Conservation (phyloP, 2,797 vertebrate genomes). For the Gymnoscopelus braueri region DNA sequence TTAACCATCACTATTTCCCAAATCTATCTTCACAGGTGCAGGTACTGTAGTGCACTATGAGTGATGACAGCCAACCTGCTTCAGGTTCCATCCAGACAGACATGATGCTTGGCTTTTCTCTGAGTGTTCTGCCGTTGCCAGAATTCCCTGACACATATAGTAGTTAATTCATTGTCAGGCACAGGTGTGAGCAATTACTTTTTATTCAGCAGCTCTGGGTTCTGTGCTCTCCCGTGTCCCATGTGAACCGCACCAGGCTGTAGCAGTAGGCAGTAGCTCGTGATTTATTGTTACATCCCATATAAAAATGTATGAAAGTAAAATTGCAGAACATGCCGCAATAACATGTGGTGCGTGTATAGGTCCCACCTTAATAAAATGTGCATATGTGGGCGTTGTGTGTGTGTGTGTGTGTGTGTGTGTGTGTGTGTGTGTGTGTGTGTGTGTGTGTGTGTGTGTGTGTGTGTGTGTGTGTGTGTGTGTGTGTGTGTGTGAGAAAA, state of each 20-base stretch:
- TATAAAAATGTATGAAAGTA: no score
- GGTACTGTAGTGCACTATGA: background rate
- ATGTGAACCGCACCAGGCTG: slow-evolving; percentile 20
- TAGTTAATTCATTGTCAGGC: slow-evolving; percentile 30
- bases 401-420: no score
- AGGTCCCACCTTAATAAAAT: no score
- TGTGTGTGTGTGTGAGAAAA: no score
- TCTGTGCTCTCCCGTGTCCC: slow-evolving; percentile 11
- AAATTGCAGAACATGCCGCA: no score
- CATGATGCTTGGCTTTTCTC: background rate
- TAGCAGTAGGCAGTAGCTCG: background rate
- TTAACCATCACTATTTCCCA: background rate
- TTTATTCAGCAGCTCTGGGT: slow-evolving; percentile 30
- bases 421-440: no score
- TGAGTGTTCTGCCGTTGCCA: slow-evolving; percentile 25
- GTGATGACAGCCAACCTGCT: background rate
- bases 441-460: no score
- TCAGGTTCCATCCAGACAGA: no score
- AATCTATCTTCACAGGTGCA: background rate
- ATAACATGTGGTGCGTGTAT: no score
- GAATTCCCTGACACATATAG: background rate
- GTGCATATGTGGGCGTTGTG: no score
- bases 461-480: no score
- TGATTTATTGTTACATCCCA: no score
- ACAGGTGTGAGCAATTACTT: slow-evolving; percentile 43